phyloP scores from a whole-genome alignment of 2,888 invertebrate genomes.

The Apantesis nais region DNA sequence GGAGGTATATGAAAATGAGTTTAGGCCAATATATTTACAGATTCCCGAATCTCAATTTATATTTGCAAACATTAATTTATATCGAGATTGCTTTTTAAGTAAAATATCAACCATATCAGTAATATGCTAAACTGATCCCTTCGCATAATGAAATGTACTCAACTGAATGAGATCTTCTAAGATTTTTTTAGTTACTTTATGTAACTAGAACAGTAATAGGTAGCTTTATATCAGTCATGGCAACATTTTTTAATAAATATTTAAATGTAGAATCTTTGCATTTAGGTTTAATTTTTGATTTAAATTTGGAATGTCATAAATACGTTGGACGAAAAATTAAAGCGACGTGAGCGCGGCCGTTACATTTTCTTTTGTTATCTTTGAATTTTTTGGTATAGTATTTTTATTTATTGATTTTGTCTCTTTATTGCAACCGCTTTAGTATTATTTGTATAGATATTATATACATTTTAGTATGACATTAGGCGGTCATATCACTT shows the following conservation, averaged over 20 bases:
- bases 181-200: background rate
- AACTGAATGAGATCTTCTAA: background rate
- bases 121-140: constrained; percentile 4
- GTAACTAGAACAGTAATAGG: background rate
- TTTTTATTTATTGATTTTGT: no score
- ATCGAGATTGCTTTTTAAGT: constrained; percentile 9
- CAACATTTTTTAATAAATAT: background rate
- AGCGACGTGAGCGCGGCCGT: no score
- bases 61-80: constrained; percentile 3
- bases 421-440: no score
- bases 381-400: no score
- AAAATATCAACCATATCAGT: constrained; percentile 12
- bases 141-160: background rate
- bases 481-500: no score
- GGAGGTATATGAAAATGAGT: background rate
- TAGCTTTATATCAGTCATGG: background rate
- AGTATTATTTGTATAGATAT: no score
- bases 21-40: constrained; percentile 4
- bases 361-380: no score
- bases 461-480: no score
- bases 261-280: no score
- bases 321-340: no score
- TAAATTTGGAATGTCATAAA: background rate
- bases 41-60: constrained; percentile 4
- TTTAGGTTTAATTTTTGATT: background rate